Conservation (phyloP, 2,797 vertebrate species). For the Myotis findleyi region DNA sequence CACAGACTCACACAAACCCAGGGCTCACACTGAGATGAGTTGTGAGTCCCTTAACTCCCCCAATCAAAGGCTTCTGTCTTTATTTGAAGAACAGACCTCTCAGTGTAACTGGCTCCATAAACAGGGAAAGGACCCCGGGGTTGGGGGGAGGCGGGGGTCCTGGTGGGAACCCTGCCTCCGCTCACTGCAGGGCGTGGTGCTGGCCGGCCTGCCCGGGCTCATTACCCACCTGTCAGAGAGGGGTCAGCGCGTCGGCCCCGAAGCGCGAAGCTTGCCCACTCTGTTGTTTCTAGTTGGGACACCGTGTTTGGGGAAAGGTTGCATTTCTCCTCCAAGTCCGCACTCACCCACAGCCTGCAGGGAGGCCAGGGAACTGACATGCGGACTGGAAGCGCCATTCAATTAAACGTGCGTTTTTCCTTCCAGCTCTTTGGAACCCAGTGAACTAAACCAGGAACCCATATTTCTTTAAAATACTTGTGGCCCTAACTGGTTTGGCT, state of each 20-base stretch:
- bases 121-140: rapidly evolving
- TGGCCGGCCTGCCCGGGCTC: neutral
- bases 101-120: neutral
- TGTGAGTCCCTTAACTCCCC: neutral
- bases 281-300: neutral
- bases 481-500: too few relatives aligned
- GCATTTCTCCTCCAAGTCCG: neutral
- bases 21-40: neutral
- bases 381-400: neutral
- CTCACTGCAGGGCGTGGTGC: neutral
- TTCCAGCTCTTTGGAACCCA: neutral
- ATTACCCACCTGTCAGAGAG: neutral
- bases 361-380: neutral
- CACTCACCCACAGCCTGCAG: neutral
- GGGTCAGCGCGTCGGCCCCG: too few relatives aligned
- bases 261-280: neutral
- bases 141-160: too few relatives aligned
- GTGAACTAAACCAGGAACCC: neutral
- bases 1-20: rapidly evolving
- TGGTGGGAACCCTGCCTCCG: neutral
- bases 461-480: neutral
- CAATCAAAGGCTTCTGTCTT: neutral
- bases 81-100: neutral
- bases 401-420: neutral
- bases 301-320: neutral